Percentiles rank a stretch among this genome's conserved stretches.
Evolutionary conservation across 2,888 invertebrate genomes (phyloP).

Genomic region (Acrobasis consociella): DNA sequence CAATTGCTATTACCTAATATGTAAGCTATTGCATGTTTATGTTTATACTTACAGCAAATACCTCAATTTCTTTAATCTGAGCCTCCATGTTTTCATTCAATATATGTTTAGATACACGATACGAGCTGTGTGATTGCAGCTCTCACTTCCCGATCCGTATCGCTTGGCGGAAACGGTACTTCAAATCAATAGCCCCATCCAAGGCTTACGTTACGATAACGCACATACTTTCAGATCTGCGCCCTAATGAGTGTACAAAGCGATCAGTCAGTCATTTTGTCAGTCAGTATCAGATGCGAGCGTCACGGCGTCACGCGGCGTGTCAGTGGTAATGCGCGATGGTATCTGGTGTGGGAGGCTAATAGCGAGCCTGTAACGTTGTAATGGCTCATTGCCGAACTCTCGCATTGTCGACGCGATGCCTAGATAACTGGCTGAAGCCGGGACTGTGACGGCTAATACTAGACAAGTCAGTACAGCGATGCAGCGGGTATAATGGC

Average conservation of each 20-base stretch:
- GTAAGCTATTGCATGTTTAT: no score
- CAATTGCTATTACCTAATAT: no score
- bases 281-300: slow-evolving; percentile 12
- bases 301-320: slow-evolving; percentile 21
- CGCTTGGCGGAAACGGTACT: neutral
- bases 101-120: no score
- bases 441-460: neutral
- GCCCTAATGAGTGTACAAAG: slow-evolving; percentile 18
- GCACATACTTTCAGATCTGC: neutral
- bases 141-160: neutral
- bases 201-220: neutral
- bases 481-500: no score
- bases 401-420: slow-evolving; percentile 11
- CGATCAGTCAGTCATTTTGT: slow-evolving; percentile 15
- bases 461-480: neutral
- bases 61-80: no score
- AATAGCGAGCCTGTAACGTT: slow-evolving; percentile 9
- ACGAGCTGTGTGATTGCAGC: neutral
- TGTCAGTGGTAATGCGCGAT: slow-evolving; percentile 12
- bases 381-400: slow-evolving; percentile 13
- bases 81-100: no score
- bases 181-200: neutral
- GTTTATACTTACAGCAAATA: no score
- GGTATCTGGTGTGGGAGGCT: slow-evolving; percentile 25
- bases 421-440: neutral